Percentiles rank a stretch among this genome's conserved stretches.
phyloP scores from a whole-genome alignment of 2,113 vertebrate species.

The Oryzias curvinotus region DNA sequence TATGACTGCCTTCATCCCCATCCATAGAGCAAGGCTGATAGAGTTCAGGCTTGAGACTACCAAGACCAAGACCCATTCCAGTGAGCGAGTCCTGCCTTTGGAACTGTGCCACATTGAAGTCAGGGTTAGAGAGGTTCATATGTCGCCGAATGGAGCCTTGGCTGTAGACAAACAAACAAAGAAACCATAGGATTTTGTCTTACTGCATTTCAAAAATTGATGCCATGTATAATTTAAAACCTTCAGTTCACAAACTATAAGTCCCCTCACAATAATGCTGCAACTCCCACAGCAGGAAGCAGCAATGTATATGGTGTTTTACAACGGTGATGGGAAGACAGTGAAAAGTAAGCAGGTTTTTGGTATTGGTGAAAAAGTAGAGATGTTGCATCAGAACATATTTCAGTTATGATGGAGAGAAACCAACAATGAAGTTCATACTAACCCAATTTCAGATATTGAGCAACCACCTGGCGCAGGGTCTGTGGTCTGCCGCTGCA shows the following conservation, averaged over 20 bases:
- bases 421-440: slow-evolving; percentile 14
- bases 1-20: slow-evolving; percentile 83
- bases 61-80: slow-evolving; percentile 86
- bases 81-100: slow-evolving; percentile 96
- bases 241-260: too few relatives aligned
- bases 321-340: too few relatives aligned
- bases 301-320: too few relatives aligned
- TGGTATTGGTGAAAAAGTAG: neutral
- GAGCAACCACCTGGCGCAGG: slow-evolving; percentile 84
- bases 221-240: too few relatives aligned
- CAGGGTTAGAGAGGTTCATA: slow-evolving; percentile 95
- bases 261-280: too few relatives aligned
- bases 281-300: too few relatives aligned
- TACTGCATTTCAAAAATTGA: too few relatives aligned
- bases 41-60: slow-evolving; percentile 93
- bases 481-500: slow-evolving; percentile 92
- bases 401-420: neutral
- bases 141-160: slow-evolving; percentile 92
- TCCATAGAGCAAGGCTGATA: slow-evolving; percentile 97
- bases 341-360: neutral
- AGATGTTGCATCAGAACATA: neutral
- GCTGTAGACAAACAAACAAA: slow-evolving; percentile 71
- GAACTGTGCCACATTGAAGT: slow-evolving; percentile 96
- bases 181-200: neutral
- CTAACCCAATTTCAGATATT: slow-evolving; percentile 70